Conservation (phyloP, 2,888 invertebrate species). For the Acanthosepion lycidas region DNA sequence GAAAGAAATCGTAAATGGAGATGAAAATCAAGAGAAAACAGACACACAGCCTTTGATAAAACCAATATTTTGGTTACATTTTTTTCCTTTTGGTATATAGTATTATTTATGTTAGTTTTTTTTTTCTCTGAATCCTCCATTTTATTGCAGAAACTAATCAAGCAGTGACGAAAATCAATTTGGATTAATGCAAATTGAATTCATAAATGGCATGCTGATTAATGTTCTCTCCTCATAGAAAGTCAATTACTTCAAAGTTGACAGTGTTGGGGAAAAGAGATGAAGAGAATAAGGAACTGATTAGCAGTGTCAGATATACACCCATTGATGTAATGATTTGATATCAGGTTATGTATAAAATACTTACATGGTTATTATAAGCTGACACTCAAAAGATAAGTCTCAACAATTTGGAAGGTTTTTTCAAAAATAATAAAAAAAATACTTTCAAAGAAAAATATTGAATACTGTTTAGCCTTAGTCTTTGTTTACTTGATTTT, state of each 20-base stretch:
- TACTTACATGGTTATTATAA: too few species aligned
- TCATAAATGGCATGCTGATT: slow-evolving; percentile 21
- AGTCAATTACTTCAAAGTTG: background rate
- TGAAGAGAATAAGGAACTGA: background rate
- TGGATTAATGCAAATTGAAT: slow-evolving; percentile 33
- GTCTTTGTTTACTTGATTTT: background rate
- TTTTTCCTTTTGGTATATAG: background rate
- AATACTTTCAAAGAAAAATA: background rate
- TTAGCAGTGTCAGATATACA: background rate
- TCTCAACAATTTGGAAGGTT: background rate
- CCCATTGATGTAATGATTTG: background rate
- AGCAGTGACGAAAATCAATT: slow-evolving; percentile 21
- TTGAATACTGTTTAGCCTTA: background rate
- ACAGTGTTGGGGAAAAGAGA: background rate
- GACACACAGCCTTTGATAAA: background rate
- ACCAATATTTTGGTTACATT: background rate
- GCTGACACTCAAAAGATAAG: background rate
- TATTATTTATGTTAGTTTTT: background rate
- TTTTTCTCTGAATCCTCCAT: background rate
- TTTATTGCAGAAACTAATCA: background rate
- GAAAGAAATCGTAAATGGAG: background rate
- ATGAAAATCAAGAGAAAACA: background rate
- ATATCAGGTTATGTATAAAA: background rate
- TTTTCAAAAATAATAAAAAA: background rate
- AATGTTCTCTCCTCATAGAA: background rate